Percentiles rank a stretch among this genome's conserved stretches.
These are phyloP conservation scores for Tryphoninae sp. DNA, from an alignment of 2,888 invertebrate genomes.

Conservation along the genomic window DNA sequence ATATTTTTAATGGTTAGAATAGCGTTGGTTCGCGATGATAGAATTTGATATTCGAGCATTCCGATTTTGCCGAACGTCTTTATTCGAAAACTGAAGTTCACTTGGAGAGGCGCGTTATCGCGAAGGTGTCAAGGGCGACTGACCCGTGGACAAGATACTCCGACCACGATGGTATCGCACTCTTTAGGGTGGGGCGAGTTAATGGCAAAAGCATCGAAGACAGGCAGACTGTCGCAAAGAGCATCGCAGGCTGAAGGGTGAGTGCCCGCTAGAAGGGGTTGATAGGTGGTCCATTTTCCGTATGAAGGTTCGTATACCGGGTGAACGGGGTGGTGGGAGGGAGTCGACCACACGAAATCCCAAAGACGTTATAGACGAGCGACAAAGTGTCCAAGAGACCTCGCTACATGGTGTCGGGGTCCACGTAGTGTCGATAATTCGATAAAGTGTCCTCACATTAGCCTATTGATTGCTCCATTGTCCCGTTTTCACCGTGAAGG, in stretches of 20 bases:
- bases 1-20: no score
- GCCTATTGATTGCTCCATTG: slow-evolving; percentile 81
- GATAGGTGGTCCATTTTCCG: slow-evolving; percentile 38
- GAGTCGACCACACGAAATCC: slow-evolving; percentile 15
- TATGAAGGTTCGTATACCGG: slow-evolving; percentile 30
- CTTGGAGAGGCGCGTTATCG: slow-evolving; percentile 41
- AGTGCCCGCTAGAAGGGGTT: slow-evolving; percentile 57
- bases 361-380: slow-evolving; percentile 51
- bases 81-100: not conserved
- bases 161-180: slow-evolving; percentile 42
- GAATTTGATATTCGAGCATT: no score
- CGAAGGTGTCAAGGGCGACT: slow-evolving; percentile 78
- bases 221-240: slow-evolving; percentile 36
- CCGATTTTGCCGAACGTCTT: not conserved
- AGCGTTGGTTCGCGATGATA: no score
- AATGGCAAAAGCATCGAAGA: slow-evolving; percentile 6
- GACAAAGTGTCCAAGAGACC: slow-evolving; percentile 55
- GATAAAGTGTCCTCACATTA: slow-evolving; percentile 81
- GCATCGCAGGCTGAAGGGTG: slow-evolving; percentile 28
- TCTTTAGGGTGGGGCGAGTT: not conserved
- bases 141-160: slow-evolving; percentile 71
- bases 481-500: slow-evolving; percentile 65
- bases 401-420: slow-evolving; percentile 69
- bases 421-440: slow-evolving; percentile 79
- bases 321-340: no score